Evolutionary conservation across 2,113 vertebrate genomes (phyloP), one percentile per base, ranked within the genome.

Genomic region (Phaethornis superciliosus): DNA sequence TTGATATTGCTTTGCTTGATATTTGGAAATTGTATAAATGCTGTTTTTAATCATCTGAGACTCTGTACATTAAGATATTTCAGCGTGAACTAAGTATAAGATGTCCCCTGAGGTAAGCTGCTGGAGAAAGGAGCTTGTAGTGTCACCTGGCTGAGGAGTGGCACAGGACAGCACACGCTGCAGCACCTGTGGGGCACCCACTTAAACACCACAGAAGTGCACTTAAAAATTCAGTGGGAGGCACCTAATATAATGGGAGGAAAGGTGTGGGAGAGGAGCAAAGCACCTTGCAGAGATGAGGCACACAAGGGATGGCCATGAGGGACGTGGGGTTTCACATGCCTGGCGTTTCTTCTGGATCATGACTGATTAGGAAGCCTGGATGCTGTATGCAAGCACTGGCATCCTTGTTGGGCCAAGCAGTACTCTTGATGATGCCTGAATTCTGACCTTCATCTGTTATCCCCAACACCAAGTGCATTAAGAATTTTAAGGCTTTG

Each of bases 231-330:
- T 74, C 59, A 59, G 28, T 19, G 20, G 59, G 33, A 92, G 15
- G 40, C 12, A 46, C 16, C 24, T 85, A 10, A 37, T 12, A 10
- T 49, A 62, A 40, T 23, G 55, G 4, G 21, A 83, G 23, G n/a
- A 84, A 46, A 68, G 1, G 4, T 0, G 2, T 60, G 47, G 56
- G 62, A 49, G 28, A 65, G 63, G 16, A 33, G 32, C 1, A 51
- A 42, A 92, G 52, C 24, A 42, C 22, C 27, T 70, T 2, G 4
- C 35, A 67, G 59, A 67, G 16, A 12, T n/a, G 20, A 70, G 84
- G 79, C 0, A 0, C 0, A 0, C 23, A 17, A 49, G 19, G 15
- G 64, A 51, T 47, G 26, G 59, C n/a, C 17, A 2, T 10, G 77
- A 70, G 35, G 18, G 12, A 47, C 13, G 8, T 7, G 42, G 49